Base-by-base conservation (phyloP, 2,797 vertebrate genomes). In the Danio choprae region DNA sequence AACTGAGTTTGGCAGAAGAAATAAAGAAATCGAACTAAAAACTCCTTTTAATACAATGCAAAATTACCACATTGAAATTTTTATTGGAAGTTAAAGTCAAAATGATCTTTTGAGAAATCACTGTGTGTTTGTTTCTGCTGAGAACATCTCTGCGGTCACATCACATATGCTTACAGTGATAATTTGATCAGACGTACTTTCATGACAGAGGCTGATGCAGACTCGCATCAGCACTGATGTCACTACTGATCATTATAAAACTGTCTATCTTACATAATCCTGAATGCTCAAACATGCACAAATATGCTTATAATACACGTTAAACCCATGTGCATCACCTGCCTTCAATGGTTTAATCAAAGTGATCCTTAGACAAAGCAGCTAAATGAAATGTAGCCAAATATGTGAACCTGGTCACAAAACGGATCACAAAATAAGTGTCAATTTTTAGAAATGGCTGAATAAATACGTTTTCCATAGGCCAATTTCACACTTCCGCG, bases 211-310 rank as follows among this genome's bases (percentile, higher is more conserved):
- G 48, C 59, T 60, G 41, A 60, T 56, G 74, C 22, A 15, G 74
- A n/a, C 13, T 48, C 13, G 20, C 48, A 76, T 40, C 74, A 76
- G 74, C 74, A 29, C 29, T 53, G n/a, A 16, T 64, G 73, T 64
- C 60, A 53, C 36, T 16, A 11, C 13, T 64, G 9, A 12, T 71
- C 68, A 55, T 55, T 29, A 22, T 51, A 67, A 36, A 44, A 18
- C 13, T 48, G 4, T 10, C 13, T 53, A 7, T 12, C 20, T 70
- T 56, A 43, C 12, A 20, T 7, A 70, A 70, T 12, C 16, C 9
- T 12, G n/a, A 46, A 12, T 12, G 1, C 72, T 15, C 8, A 51
- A 75, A 51, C 46, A 29, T 41, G 44, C 15, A 50, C 71, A 50
- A 46, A 60, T 48, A 73, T 38, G 29, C 13, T n/a, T 1, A 40